These are phyloP conservation scores for Plebejus anna DNA, from an alignment of 2,888 invertebrate genomes.

Conservation along the genomic window DNA sequence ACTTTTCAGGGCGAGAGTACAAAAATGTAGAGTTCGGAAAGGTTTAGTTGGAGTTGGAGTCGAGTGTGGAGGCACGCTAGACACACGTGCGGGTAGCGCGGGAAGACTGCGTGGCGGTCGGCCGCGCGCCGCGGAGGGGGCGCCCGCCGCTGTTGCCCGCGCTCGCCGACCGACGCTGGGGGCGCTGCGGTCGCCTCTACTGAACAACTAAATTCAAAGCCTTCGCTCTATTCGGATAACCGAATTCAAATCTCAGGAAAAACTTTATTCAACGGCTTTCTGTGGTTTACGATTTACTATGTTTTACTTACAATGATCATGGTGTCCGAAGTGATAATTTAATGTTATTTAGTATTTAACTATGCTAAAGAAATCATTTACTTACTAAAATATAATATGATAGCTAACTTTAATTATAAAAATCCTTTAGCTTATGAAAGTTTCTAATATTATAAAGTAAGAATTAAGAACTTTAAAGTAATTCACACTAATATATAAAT, in stretches of 20 bases:
- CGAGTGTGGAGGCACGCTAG: constrained; percentile 61
- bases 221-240: constrained; percentile 32
- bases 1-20: constrained; percentile 40
- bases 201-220: constrained; percentile 36
- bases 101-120: constrained; percentile 79
- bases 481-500: too few relatives aligned
- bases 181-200: constrained; percentile 52
- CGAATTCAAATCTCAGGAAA: constrained; percentile 35
- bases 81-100: constrained; percentile 76
- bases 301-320: neutral
- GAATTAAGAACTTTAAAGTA: too few relatives aligned
- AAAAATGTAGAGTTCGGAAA: constrained; percentile 48
- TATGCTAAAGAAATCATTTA: neutral
- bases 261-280: constrained; percentile 34
- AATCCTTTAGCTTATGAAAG: too few relatives aligned
- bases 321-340: neutral
- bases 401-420: too few relatives aligned
- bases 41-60: constrained; percentile 50
- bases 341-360: neutral
- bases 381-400: neutral
- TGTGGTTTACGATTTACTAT: neutral
- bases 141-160: constrained; percentile 40
- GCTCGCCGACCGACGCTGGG: constrained; percentile 49
- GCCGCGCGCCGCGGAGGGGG: constrained; percentile 61
- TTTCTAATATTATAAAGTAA: too few relatives aligned